Conservation (phyloP, 2,888 invertebrate genomes). For the Phoenoteleia sp. region DNA sequence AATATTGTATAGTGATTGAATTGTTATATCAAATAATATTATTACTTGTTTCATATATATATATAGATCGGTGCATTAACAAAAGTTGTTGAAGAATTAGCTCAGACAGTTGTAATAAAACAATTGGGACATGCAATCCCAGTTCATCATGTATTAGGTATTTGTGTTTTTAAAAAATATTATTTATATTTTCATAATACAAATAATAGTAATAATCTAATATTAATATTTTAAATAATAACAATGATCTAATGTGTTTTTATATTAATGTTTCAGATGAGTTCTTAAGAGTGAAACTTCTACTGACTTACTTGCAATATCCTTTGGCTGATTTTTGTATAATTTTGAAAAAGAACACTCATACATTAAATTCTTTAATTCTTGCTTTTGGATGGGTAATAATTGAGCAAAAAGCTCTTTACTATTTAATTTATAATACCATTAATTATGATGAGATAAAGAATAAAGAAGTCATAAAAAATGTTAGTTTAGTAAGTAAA, state of each 20-base stretch:
- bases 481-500: no score
- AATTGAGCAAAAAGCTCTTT: slow-evolving; percentile 1
- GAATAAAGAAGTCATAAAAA: no score
- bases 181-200: background rate
- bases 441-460: no score
- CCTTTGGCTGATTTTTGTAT: slow-evolving; percentile 10
- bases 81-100: background rate
- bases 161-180: background rate
- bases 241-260: no score
- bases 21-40: no score
- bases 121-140: background rate
- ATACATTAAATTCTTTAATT: slow-evolving; percentile 7
- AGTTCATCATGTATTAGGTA: background rate
- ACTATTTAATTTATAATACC: slow-evolving; percentile 1
- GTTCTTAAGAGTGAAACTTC: slow-evolving; percentile 14
- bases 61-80: background rate
- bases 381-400: slow-evolving; percentile 38
- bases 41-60: no score
- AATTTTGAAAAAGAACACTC: background rate
- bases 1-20: no score
- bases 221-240: no score
- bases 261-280: slow-evolving; percentile 9
- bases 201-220: no score
- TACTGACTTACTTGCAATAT: slow-evolving; percentile 19
- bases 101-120: background rate